Percentiles rank a stretch among this genome's conserved stretches.
These are phyloP conservation scores for Galaxias olidus DNA, from an alignment of 2,797 vertebrate genomes.

Conservation along the genomic window DNA sequence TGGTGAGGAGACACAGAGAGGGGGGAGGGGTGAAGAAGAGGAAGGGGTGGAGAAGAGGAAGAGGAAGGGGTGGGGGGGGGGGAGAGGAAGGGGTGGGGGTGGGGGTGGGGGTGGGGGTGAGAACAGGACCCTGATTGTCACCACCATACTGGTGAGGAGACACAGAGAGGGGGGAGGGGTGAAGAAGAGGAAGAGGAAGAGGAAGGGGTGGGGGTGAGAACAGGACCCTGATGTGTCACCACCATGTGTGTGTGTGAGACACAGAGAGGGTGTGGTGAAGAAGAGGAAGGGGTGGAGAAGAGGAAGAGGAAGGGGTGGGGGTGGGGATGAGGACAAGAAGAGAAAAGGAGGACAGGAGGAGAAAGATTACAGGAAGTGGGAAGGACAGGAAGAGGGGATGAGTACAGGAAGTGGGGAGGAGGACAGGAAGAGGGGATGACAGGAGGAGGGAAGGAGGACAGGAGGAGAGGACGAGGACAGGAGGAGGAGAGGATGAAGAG, in stretches of 20 bases:
- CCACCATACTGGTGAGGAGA: constrained; percentile 91
- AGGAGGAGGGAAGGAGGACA: not conserved
- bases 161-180: constrained; percentile 42
- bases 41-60: not conserved
- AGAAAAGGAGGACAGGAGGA: not conserved
- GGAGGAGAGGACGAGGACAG: not conserved
- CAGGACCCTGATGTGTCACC: constrained; percentile 92
- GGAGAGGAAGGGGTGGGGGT: not conserved
- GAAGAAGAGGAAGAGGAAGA: constrained; percentile 3
- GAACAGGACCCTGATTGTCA: constrained; percentile 96
- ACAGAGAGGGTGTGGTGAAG: constrained; percentile 39
- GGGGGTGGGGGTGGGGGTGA: not conserved
- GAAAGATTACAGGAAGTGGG: too few species aligned
- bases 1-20: constrained; percentile 78
- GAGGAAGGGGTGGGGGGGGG: not conserved
- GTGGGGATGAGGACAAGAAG: not conserved
- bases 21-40: constrained; percentile 31
- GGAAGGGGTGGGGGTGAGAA: constrained; percentile 63
- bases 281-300: not conserved
- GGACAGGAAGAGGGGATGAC: not conserved
- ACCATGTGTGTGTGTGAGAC: constrained; percentile 89
- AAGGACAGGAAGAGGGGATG: not conserved
- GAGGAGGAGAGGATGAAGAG: not conserved
- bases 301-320: not conserved
- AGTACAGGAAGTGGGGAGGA: not conserved